phyloP scores from a whole-genome alignment of 2,113 vertebrate species.

The Leuciscus idus region DNA sequence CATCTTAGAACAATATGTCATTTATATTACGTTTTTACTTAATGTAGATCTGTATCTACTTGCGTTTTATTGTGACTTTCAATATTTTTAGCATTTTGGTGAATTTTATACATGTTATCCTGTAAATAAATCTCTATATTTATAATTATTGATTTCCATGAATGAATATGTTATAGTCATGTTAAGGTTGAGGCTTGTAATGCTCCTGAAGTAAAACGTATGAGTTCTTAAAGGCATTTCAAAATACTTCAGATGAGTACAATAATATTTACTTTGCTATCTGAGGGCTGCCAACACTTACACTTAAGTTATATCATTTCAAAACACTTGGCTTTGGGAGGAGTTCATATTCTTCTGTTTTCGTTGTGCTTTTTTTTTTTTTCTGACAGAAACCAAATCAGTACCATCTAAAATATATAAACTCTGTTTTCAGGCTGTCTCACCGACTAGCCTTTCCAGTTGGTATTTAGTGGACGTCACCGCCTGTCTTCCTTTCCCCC shows the following conservation, averaged over 20 bases:
- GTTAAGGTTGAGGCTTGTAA: too few species aligned
- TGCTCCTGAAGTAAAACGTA: neutral
- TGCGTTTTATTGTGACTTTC: too few species aligned
- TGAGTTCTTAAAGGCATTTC: neutral
- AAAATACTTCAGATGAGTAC: neutral
- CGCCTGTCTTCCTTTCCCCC: constrained; percentile 70
- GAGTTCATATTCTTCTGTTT: constrained; percentile 60
- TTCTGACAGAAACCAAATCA: constrained; percentile 70
- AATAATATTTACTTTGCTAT: neutral
- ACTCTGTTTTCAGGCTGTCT: constrained; percentile 63
- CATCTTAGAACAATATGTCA: neutral
- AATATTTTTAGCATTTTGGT: too few species aligned
- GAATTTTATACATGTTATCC: too few species aligned
- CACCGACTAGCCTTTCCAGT: constrained; percentile 62
- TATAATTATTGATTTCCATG: neutral
- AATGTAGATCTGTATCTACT: too few species aligned
- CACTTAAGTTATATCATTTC: constrained; percentile 54
- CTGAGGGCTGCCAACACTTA: neutral
- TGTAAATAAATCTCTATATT: too few species aligned
- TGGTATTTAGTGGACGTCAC: constrained; percentile 72
- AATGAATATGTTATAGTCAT: neutral
- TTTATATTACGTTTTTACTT: too few species aligned
- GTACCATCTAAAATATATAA: constrained; percentile 77
- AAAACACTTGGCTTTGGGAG: constrained; percentile 64
- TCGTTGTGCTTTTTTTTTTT: constrained; percentile 61